phyloP scores from a whole-genome alignment of 2,888 invertebrate genomes.

The Campoplex capitator region DNA sequence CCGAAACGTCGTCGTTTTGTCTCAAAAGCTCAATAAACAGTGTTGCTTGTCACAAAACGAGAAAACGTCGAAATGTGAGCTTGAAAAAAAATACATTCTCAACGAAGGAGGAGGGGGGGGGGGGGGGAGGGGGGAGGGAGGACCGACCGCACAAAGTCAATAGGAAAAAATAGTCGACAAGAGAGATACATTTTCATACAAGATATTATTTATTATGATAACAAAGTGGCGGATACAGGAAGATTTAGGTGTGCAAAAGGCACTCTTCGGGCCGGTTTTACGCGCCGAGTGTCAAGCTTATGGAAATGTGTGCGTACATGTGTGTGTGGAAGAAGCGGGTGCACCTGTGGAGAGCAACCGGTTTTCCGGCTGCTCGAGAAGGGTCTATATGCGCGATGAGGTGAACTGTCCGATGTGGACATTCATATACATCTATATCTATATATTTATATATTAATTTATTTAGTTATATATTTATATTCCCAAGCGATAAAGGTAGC shows the following conservation, averaged over 20 bases:
- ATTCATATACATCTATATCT: neutral
- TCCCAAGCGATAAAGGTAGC: constrained; percentile 19
- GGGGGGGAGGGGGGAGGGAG: neutral
- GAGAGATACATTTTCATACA: constrained; percentile 6
- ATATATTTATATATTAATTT: constrained; percentile 14
- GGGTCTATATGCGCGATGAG: constrained; percentile 39
- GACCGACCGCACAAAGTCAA: neutral
- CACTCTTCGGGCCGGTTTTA: constrained; percentile 47
- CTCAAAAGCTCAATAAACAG: constrained; percentile 62
- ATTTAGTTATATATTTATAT: constrained; percentile 24
- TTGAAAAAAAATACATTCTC: constrained; percentile 1
- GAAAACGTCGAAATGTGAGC: neutral
- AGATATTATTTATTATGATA: constrained; percentile 41
- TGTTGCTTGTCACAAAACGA: constrained; percentile 9
- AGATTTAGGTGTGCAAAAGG: constrained; percentile 41
- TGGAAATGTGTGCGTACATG: neutral
- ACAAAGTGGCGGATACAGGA: constrained; percentile 18
- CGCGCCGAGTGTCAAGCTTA: constrained; percentile 55
- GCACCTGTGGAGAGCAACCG: constrained; percentile 78
- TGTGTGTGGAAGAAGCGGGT: constrained; percentile 69
- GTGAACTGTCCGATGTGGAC: constrained; percentile 7
- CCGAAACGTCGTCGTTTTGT: constrained; percentile 19
- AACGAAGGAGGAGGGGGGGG: neutral
- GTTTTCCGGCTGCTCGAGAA: constrained; percentile 76
- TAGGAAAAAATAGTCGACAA: constrained; percentile 31